phyloP scores from a whole-genome alignment of 2,113 vertebrate species.

The Elachura formosa region DNA sequence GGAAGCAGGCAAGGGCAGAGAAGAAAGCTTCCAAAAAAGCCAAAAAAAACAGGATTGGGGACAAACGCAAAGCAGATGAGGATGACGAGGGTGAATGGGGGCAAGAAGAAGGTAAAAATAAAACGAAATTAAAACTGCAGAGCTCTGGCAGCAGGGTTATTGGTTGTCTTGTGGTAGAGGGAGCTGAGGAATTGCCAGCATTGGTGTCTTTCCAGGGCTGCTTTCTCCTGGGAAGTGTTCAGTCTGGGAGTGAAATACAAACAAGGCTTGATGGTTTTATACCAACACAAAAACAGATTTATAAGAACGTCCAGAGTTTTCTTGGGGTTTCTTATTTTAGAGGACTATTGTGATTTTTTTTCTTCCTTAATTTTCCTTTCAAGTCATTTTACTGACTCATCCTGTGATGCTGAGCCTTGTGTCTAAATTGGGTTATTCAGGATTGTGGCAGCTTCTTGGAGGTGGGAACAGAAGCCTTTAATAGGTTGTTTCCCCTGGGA shows the following conservation, averaged over 20 bases:
- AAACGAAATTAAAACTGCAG: background rate
- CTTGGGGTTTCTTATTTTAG: background rate
- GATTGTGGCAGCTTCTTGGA: background rate
- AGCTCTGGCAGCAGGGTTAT: background rate
- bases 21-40: constrained; percentile 84
- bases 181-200: background rate
- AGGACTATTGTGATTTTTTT: background rate
- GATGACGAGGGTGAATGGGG: constrained; percentile 80
- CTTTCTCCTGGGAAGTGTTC: background rate
- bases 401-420: background rate
- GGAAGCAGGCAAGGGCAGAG: constrained; percentile 78
- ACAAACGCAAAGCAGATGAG: constrained; percentile 78
- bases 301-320: background rate
- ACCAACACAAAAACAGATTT: background rate
- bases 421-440: background rate
- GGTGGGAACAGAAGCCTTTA: background rate
- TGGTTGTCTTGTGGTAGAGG: background rate
- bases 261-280: background rate
- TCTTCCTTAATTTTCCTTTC: background rate
- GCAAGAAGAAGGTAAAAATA: constrained; percentile 75
- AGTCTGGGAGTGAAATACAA: background rate
- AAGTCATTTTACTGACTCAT: background rate
- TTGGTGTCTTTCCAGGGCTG: background rate
- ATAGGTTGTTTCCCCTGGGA: background rate
- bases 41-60: constrained; percentile 68